Base-by-base conservation (phyloP, 2,888 invertebrate species). In the Junonia oenone region DNA sequence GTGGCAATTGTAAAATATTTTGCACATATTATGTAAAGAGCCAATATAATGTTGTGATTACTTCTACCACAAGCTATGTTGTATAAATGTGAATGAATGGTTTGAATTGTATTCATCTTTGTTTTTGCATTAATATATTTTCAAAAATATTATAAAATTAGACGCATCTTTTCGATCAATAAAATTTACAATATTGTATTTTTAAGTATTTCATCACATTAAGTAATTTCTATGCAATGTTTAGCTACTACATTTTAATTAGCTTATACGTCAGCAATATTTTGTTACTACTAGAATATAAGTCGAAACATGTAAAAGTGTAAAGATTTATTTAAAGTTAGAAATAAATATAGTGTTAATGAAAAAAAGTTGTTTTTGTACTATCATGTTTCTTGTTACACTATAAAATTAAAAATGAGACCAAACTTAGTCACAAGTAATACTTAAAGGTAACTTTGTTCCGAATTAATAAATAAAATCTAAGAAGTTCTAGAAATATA, bases 251-350 rank as follows among this genome's bases (percentile, higher is more conserved):
- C 70, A 68, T 72, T 69, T 64, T 68, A 68, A 58, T 50, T 76
- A 72, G 69, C 73, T 76, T 66, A 75, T 81, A 85, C 73, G 75
- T 66, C 72, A 83, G 83, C 81, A 83, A 84, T 86, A 86, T 87
- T 85, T 87, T 86, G 84, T 86, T 86, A 86, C 83, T 83, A 83
- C 72, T 84, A 84, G 81, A 72, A 58, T 57, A 38, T 63, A 63
- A 63, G 62, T 59, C 57, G 68, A 72, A 74, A 68, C 68, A 73
- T 85, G 83, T 85, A 81, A 54, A 48, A 54, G 33, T 54, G 54
- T 80, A 78, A 76, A 80, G 51, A 51, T 59, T 53, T 80, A 79
- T 79, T 76, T 74, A 70, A 76, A 68, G 68, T 75, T 80, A 79
- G 72, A 76, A 88, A 88, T 87, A 88, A 88, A 88, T 76, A 75